A percentile compares a stretch with the other conserved stretches of the same genome.
phyloP scores from a whole-genome alignment of 2,888 invertebrate species.

The Thecophora atra region DNA sequence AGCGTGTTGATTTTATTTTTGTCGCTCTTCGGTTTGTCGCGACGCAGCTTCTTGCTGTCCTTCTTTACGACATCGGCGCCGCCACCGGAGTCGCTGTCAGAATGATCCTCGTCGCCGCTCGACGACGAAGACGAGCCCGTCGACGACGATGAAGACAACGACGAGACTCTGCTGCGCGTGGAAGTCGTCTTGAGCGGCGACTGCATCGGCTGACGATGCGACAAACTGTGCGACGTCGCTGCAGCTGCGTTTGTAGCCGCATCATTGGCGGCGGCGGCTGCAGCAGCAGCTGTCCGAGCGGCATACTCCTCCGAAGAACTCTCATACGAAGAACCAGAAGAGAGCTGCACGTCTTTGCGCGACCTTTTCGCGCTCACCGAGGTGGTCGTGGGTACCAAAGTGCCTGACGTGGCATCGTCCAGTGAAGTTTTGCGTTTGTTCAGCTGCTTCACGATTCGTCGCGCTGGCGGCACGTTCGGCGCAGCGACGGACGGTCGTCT shows the following conservation, averaged over 20 bases:
- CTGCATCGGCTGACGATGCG: constrained; percentile 46
- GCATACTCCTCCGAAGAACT: constrained; percentile 40
- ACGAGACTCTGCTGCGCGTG: constrained; percentile 42
- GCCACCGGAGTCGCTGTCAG: constrained; percentile 52
- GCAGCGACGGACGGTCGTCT: constrained; percentile 29
- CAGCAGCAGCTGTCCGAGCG: constrained; percentile 39
- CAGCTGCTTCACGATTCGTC: constrained; percentile 53
- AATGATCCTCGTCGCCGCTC: constrained; percentile 51
- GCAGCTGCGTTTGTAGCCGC: constrained; percentile 3
- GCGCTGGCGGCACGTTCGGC: constrained; percentile 33
- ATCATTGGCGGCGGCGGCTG: constrained; percentile 20
- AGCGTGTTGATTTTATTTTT: constrained; percentile 78
- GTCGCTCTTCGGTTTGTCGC: constrained; percentile 68
- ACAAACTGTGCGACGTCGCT: neutral
- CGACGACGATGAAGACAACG: constrained; percentile 46
- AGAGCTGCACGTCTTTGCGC: constrained; percentile 32
- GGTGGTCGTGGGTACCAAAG: constrained; percentile 28
- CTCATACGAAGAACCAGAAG: constrained; percentile 38
- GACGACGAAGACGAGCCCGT: constrained; percentile 45
- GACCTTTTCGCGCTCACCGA: constrained; percentile 35
- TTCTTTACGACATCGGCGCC: neutral
- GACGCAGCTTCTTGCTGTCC: constrained; percentile 51
- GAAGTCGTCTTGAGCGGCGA: constrained; percentile 49
- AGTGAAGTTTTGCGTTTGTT: constrained; percentile 50
- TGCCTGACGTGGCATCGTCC: constrained; percentile 42